Base-by-base conservation (phyloP, 2,797 vertebrate species). In the Pachyuromys duprasi region DNA sequence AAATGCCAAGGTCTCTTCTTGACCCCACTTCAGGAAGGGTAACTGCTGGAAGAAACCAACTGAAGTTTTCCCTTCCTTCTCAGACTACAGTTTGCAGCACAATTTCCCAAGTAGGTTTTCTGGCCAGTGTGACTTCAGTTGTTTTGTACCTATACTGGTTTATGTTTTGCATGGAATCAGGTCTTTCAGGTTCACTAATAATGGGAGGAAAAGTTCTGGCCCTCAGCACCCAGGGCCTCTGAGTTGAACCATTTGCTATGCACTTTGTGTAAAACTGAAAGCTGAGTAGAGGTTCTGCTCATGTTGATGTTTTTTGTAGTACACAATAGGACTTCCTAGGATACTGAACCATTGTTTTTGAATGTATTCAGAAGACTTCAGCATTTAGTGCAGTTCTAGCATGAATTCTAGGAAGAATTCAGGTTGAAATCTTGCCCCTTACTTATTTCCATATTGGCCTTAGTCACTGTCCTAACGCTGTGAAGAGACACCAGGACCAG, bases 101-200 rank as follows among this genome's bases (percentile, higher is more conserved):
- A 18, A 42, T 39, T 26, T 53, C 60, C 24, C 18, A 8, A 14
- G 20, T 11, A 42, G 67, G n/a, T 86, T 96, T 92, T 89, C 94
- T 96, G 80, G 42, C 39, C 88, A 2, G 33, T 31, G 60, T 57
- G 86, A 78, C n/a, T 53, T 39, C 8, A 14, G 18, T 62, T 79
- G 28, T 76, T 95, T 86, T 95, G 42, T 20, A 83, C 74, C 55
- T 92, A 0, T 86, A 70, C 79, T 89, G 86, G 31, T 39, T 82
- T 33, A 45, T 86, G 14, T 33, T 24, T 89, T 53, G 33, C 55
- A 57, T 70, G 9, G 28, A 80, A 70, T 87, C 49, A 39, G 31
- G 90, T 12, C 86, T 4, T 82, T 60, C 90, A n/a, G 57, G 79
- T 84, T 93, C 6, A 5, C 8, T 31, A 39, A 55, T 53, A 33